These are phyloP conservation scores for Sinocyclocheilus grahami DNA, from an alignment of 2,113 vertebrate species.

Conservation along the genomic window DNA sequence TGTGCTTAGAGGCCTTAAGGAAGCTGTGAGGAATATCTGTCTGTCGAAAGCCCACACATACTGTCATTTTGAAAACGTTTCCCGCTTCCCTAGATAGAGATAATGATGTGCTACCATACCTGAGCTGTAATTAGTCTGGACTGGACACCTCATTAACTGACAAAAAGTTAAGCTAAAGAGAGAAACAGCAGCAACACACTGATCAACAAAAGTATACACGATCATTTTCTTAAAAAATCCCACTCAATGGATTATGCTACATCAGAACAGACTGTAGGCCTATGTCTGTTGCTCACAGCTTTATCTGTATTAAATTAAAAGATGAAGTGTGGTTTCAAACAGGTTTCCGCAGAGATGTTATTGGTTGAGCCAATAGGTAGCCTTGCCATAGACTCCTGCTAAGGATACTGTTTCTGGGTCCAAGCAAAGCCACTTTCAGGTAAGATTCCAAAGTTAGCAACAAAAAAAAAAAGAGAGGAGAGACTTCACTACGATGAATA, in stretches of 20 bases:
- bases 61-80: slow-evolving; percentile 7
- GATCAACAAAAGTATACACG: background rate
- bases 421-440: no score
- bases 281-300: background rate
- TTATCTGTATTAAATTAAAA: background rate
- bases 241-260: background rate
- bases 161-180: slow-evolving; percentile 8
- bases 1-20: slow-evolving; percentile 4
- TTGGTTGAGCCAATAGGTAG: background rate
- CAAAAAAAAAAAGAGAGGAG: no score
- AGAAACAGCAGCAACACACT: background rate
- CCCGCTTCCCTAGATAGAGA: slow-evolving; percentile 7
- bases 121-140: slow-evolving; percentile 17
- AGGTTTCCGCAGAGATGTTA: background rate
- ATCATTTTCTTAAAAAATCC: background rate
- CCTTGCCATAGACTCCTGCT: background rate
- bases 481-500: no score
- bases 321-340: background rate
- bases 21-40: background rate
- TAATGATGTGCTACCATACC: slow-evolving; percentile 10
- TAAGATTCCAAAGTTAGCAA: no score
- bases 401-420: background rate
- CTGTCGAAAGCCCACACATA: background rate
- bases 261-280: background rate
- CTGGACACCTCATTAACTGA: background rate